Evolutionary conservation across 1,140 invertebrate species (phyloP).

Genomic region (Paracyclopina nana): DNA sequence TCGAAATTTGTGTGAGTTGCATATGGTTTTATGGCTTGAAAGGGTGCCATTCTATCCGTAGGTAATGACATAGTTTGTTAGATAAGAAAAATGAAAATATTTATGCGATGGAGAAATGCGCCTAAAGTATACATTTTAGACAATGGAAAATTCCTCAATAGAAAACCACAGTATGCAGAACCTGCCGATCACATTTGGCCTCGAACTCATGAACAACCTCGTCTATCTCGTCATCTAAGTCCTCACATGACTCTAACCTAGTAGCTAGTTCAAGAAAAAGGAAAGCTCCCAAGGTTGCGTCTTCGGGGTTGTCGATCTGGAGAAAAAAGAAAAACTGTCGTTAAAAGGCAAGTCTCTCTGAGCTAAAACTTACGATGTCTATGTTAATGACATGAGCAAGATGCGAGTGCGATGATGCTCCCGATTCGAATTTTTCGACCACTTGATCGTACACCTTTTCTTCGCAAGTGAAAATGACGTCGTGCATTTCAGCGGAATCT

Average conservation of each 20-base stretch:
- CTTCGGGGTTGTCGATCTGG: constrained; percentile 36
- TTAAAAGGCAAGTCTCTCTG: constrained; percentile 19
- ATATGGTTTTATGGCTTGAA: too few relatives aligned
- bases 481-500: constrained; percentile 67
- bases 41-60: too few relatives aligned
- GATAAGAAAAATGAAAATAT: too few relatives aligned
- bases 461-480: constrained; percentile 91
- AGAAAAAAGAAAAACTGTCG: not conserved
- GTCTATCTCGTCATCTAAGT: constrained; percentile 95
- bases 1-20: too few relatives aligned
- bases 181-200: constrained; percentile 56
- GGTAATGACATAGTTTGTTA: too few relatives aligned
- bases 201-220: constrained; percentile 91
- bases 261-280: constrained; percentile 33
- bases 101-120: too few relatives aligned
- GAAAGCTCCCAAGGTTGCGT: constrained; percentile 40
- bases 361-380: constrained; percentile 45
- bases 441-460: constrained; percentile 96
- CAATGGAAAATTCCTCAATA: too few relatives aligned
- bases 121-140: too few relatives aligned
- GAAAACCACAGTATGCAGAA: constrained; percentile 83
- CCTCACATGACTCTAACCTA: constrained; percentile 61
- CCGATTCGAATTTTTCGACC: constrained; percentile 24
- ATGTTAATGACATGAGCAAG: constrained; percentile 94
- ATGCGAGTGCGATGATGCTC: constrained; percentile 27